A percentile compares a stretch with the other conserved stretches of the same genome.
Evolutionary conservation across 2,888 invertebrate species (phyloP).

Genomic region (Drosophila kanekoi): DNA sequence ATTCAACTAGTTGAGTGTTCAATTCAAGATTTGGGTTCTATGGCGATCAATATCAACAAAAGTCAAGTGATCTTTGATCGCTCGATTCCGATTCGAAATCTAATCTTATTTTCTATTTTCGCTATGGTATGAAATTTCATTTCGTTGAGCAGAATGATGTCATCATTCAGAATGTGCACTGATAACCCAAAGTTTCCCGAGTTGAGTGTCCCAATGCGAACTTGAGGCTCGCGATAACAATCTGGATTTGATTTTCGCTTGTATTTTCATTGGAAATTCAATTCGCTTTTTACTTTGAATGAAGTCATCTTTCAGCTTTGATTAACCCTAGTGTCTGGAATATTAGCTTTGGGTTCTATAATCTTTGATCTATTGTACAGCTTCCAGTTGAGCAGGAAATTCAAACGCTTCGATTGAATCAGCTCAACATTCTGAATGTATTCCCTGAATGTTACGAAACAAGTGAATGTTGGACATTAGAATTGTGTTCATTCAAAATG

Average conservation of each 20-base stretch:
- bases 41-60: no score
- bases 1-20: no score
- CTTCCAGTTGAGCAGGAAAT: no score
- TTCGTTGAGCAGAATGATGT: conserved; percentile 1
- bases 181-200: conserved; percentile 15
- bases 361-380: not conserved
- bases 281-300: not conserved
- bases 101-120: not conserved
- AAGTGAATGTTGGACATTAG: no score
- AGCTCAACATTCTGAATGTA: not conserved
- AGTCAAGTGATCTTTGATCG: no score
- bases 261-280: not conserved
- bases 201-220: not conserved
- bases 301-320: not conserved
- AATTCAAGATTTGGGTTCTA: no score
- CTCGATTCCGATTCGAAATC: no score
- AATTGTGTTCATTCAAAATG: no score
- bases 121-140: not conserved
- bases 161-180: conserved; percentile 5
- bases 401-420: not conserved
- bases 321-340: no score
- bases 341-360: not conserved
- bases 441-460: no score
- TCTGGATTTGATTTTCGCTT: not conserved
- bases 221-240: not conserved